Base-by-base conservation (phyloP, 2,797 vertebrate species). In the Distichodus sexfasciatus region DNA sequence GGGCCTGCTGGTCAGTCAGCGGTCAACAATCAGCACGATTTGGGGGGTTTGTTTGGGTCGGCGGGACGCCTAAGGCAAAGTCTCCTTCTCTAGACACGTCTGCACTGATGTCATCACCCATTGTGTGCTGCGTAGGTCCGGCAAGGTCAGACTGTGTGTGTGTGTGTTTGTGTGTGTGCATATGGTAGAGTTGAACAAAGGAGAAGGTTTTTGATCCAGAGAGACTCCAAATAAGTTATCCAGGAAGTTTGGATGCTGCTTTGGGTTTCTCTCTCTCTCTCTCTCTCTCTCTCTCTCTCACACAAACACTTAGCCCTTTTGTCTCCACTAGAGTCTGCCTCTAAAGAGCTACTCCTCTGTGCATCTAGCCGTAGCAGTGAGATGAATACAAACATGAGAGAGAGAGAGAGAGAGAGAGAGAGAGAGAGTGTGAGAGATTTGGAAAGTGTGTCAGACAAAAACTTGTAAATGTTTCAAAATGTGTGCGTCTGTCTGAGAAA, bases 31-130 rank as follows among this genome's bases (percentile, higher is more conserved):
- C 51, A 35, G 3, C 19, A 23, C 24, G 19, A 11, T 29, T 0
- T 7, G 21, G 5, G 9, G 50, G 51, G 26, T 36, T 41, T 46
- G 33, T 55, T 46, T 47, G n/a, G n/a, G n/a, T n/a, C n/a, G n/a
- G n/a, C n/a, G n/a, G n/a, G n/a, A n/a, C n/a, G n/a, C 38, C 43
- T 5, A 2, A 29, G 26, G 55, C 51, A 31, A 46, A 21, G 29
- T 26, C 8, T 1, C 23, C 17, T 36, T 43, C 15, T 31, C 15
- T 47, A 10, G 38, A 40, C 21, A 10, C 12, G 10, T 48, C 71
- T 68, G 79, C 58, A 44, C 48, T 23, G 67, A 66, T 76, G 72
- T 81, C 83, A 81, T 63, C 83, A 74, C 70, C 53, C 17, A 54
- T 72, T 71, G 68, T 55, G 31, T 54, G 8, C n/a, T 15, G 38